Evolutionary conservation across 2,888 invertebrate species (phyloP), one percentile per base, ranked within the genome.

Genomic region (Willowsia nigromaculata): DNA sequence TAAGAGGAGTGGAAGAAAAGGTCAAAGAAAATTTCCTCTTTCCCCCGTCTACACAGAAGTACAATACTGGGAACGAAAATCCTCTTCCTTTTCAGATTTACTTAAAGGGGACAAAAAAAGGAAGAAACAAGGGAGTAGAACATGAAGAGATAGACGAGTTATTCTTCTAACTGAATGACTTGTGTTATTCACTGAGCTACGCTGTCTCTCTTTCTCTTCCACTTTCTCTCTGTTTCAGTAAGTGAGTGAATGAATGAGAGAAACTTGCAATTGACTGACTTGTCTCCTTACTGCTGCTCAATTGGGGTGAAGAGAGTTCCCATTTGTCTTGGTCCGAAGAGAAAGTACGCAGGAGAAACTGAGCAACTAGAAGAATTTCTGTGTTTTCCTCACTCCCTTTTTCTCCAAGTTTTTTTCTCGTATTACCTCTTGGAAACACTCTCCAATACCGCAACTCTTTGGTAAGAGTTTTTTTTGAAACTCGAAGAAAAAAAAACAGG

Each of bases 231-330:
- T 65, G 40, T 40, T 47, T 81, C 40, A 53, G 13, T 43, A 33
- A n/a, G 33, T 53, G 76, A 78, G 50, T 50, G 59, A 62, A 43
- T 81, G 56, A 56, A 56, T 50, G 62, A 62, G 33, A 56, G 25
- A 43, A 88, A 62, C 59, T 88, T 59, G 74, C 53, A 87, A 74
- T 81, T 74, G 59, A 88, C 83, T 88, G 83, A 56, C 18, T 56
- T 84, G 50, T 68, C 56, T 83, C 76, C 27, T 80, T 82, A 13
- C 59, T 50, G 25, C 50, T 71, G 82, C 62, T 85, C 85, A 85
- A 89, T 89, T 89, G 89, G 89, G 89, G 89, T 80, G 85, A 89
- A 80, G 80, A 85, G 89, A 71, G 83, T 50, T 78, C 50, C 78
- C 76, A 88, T 88, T 88, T 88, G 76, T 83, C 83, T 62, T 78